These are phyloP conservation scores for Periophthalmus magnuspinnatus DNA, from an alignment of 2,797 vertebrate species.

Conservation along the genomic window DNA sequence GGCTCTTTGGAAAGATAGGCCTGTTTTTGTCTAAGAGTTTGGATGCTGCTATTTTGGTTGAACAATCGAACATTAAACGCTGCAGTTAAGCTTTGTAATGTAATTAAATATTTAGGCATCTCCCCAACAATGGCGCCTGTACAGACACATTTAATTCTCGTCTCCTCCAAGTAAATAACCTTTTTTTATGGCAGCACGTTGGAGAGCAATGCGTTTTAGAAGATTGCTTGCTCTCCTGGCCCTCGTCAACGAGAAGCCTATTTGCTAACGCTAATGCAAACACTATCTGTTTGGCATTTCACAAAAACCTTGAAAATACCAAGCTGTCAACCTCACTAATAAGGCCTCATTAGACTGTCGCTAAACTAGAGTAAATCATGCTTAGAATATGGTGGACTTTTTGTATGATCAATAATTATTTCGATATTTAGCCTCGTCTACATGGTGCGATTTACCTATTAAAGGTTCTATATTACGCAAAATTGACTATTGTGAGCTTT, in stretches of 20 bases:
- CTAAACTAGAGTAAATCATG: conserved; percentile 28
- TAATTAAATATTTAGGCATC: conserved; percentile 7
- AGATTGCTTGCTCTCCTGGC: conserved; percentile 1
- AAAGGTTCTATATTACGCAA: conserved; percentile 5
- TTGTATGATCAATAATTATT: conserved; percentile 49
- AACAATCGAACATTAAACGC: conserved; percentile 10
- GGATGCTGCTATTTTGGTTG: conserved; percentile 19
- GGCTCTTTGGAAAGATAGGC: conserved; percentile 14
- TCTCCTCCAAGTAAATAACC: conserved; percentile 1
- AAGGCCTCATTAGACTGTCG: conserved; percentile 36
- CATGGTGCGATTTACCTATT: conserved; percentile 28
- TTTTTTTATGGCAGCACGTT: neutral
- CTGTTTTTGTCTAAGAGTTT: conserved; percentile 10
- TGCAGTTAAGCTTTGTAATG: conserved; percentile 6
- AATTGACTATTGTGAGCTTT: too few species aligned
- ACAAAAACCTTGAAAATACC: conserved; percentile 33
- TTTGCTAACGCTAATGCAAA: conserved; percentile 33
- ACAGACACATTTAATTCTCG: neutral
- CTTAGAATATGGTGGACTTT: conserved; percentile 23
- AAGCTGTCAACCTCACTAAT: conserved; percentile 34
- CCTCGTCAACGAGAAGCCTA: conserved; percentile 3
- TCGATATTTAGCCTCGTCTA: conserved; percentile 38
- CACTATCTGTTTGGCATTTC: conserved; percentile 49
- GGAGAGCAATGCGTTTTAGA: neutral
- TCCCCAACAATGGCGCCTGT: too few species aligned